Percentiles rank a stretch among this genome's conserved stretches.
Evolutionary conservation across 92 coral and sea anemone species (phyloP).

Genomic region (Palythoa heliodiscus): DNA sequence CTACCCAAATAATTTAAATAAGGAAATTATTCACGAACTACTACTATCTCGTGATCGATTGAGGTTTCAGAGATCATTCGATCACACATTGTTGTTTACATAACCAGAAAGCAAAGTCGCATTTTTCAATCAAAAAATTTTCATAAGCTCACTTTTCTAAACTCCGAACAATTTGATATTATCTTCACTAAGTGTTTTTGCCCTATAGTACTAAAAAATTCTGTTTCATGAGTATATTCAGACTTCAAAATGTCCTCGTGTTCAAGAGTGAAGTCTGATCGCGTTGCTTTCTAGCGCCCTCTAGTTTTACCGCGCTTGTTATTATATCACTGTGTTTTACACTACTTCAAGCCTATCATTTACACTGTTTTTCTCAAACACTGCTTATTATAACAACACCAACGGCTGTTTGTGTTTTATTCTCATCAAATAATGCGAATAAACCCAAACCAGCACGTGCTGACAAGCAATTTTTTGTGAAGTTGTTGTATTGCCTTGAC

Average conservation of each 20-base stretch:
- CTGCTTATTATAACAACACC: conserved; percentile 8
- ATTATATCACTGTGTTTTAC: conserved; percentile 22
- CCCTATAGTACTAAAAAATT: conserved; percentile 14
- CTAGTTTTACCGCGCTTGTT: conserved; percentile 6
- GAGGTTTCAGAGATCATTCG: conserved; percentile 19
- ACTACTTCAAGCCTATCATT: conserved; percentile 3
- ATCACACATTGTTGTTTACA: conserved; percentile 19
- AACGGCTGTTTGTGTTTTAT: conserved; percentile 18
- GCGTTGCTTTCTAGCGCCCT: conserved; percentile 19
- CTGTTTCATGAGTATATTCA: conserved; percentile 13
- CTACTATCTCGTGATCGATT: conserved; percentile 14
- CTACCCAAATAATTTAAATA: conserved; percentile 11
- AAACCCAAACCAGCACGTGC: conserved; percentile 13
- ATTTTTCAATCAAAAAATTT: conserved; percentile 1
- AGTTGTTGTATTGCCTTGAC: conserved; percentile 17
- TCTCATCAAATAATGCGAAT: conserved; percentile 7
- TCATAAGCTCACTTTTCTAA: conserved; percentile 14
- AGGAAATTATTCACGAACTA: not conserved
- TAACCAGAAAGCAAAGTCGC: conserved; percentile 16
- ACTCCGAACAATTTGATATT: conserved; percentile 22
- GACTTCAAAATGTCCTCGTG: conserved; percentile 15
- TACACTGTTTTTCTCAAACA: conserved; percentile 12
- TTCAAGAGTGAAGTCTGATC: conserved; percentile 12
- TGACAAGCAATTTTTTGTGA: conserved; percentile 22
- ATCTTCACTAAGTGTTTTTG: conserved; percentile 3